phyloP scores from a whole-genome alignment of 2,113 vertebrate species.

The Cygnus atratus region DNA sequence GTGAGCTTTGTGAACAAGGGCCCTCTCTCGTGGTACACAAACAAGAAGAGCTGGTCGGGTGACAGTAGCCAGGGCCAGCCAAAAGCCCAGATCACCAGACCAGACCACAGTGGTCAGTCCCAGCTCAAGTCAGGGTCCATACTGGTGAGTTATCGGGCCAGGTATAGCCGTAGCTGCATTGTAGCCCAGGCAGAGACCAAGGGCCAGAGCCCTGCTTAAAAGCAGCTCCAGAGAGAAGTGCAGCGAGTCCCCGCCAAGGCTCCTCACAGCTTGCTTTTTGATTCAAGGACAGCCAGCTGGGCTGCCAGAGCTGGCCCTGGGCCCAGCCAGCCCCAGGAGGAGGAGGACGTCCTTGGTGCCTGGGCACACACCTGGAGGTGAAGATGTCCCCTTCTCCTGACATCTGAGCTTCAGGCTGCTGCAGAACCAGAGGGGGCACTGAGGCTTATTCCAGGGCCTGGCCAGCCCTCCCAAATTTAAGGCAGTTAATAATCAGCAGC shows the following conservation, averaged over 20 bases:
- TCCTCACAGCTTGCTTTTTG: conserved; percentile 47
- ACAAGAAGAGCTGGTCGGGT: background rate
- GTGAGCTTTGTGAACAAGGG: background rate
- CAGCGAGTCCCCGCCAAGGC: background rate
- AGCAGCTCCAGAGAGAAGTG: conserved; percentile 1
- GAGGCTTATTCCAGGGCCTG: background rate
- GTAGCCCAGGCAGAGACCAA: background rate
- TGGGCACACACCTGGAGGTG: background rate
- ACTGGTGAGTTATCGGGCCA: background rate
- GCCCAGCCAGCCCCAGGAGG: conserved; percentile 11
- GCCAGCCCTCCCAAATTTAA: background rate
- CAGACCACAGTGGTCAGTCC: background rate
- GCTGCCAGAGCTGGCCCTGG: conserved; percentile 18
- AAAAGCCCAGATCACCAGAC: background rate
- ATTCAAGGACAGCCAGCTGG: conserved; percentile 59
- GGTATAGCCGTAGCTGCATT: background rate
- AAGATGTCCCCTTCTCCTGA: background rate
- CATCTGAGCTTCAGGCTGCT: background rate
- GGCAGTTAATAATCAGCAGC: background rate
- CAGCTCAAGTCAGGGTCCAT: background rate
- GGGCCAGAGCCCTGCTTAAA: background rate
- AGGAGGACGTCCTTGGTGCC: background rate
- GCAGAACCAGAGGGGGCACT: rapidly evolving
- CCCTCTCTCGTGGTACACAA: background rate
- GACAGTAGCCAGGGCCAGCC: background rate